Evolutionary conservation across 2,888 invertebrate species (phyloP).

Genomic region (Dryadula phaetusa): DNA sequence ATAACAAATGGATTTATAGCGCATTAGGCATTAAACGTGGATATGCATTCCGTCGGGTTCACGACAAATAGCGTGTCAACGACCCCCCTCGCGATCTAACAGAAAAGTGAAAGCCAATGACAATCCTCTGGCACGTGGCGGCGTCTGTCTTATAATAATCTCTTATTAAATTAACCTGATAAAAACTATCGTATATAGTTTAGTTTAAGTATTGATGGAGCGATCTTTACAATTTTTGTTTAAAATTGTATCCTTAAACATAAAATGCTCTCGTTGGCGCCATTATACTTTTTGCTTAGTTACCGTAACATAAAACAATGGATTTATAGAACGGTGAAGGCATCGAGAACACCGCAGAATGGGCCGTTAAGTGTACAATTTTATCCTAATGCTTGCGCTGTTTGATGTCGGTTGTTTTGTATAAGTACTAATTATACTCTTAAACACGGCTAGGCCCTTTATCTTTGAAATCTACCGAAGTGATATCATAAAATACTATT

Average conservation of each 20-base stretch:
- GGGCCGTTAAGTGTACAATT: slow-evolving; percentile 57
- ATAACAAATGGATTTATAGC: slow-evolving; percentile 70
- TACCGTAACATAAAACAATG: slow-evolving; percentile 51
- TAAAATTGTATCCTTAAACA: not conserved
- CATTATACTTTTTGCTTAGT: slow-evolving; percentile 6
- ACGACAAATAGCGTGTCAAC: slow-evolving; percentile 58
- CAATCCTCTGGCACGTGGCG: slow-evolving; percentile 61
- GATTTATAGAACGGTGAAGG: slow-evolving; percentile 53
- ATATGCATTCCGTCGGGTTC: slow-evolving; percentile 53
- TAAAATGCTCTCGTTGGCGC: slow-evolving; percentile 1
- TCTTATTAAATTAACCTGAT: slow-evolving; percentile 20
- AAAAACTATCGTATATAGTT: slow-evolving; percentile 6
- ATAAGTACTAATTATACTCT: slow-evolving; percentile 48
- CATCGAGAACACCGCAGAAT: slow-evolving; percentile 55
- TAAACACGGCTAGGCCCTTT: slow-evolving; percentile 39
- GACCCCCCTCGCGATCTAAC: slow-evolving; percentile 55
- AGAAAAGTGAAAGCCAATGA: slow-evolving; percentile 72
- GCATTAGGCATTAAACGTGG: slow-evolving; percentile 61
- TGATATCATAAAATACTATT: slow-evolving; percentile 20
- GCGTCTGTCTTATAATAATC: slow-evolving; percentile 58
- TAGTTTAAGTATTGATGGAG: slow-evolving; percentile 1
- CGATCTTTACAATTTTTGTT: not conserved
- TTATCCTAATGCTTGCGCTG: slow-evolving; percentile 57
- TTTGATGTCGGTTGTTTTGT: slow-evolving; percentile 52
- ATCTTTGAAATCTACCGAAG: slow-evolving; percentile 37